Conservation (phyloP, 2,113 vertebrate genomes). For the Pelecanus crispus region DNA sequence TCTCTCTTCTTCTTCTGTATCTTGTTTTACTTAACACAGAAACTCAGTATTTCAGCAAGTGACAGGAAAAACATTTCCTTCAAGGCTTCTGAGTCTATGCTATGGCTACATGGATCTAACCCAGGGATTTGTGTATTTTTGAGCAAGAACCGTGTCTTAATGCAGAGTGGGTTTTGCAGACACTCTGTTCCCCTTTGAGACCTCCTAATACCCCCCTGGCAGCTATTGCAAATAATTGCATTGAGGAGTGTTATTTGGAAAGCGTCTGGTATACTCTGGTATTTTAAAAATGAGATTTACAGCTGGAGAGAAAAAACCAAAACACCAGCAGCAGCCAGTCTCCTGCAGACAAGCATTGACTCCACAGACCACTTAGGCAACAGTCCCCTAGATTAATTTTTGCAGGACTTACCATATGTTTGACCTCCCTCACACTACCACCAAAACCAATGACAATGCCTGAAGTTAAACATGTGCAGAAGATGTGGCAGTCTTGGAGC, state of each 20-base stretch:
- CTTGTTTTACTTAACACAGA: not conserved
- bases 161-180: not conserved
- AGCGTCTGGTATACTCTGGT: not conserved
- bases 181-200: not conserved
- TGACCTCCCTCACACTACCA: not conserved
- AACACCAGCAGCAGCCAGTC: not conserved
- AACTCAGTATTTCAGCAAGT: not conserved
- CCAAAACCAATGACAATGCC: not conserved
- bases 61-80: not conserved
- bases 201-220: not conserved
- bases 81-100: not conserved
- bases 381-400: not conserved
- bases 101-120: not conserved
- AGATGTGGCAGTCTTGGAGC: not conserved
- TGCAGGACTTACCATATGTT: not conserved
- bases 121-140: not conserved
- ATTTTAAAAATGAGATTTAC: constrained; percentile 46
- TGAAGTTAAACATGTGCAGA: not conserved
- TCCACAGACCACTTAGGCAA: constrained; percentile 9
- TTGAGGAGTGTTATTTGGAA: not conserved
- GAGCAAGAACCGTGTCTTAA: not conserved
- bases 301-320: not conserved
- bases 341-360: constrained; percentile 6
- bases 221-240: constrained; percentile 16
- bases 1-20: not conserved